A percentile compares a stretch with the other conserved stretches of the same genome.
Conservation (phyloP, 2,113 vertebrate species). For the Telmatochromis sp. region DNA sequence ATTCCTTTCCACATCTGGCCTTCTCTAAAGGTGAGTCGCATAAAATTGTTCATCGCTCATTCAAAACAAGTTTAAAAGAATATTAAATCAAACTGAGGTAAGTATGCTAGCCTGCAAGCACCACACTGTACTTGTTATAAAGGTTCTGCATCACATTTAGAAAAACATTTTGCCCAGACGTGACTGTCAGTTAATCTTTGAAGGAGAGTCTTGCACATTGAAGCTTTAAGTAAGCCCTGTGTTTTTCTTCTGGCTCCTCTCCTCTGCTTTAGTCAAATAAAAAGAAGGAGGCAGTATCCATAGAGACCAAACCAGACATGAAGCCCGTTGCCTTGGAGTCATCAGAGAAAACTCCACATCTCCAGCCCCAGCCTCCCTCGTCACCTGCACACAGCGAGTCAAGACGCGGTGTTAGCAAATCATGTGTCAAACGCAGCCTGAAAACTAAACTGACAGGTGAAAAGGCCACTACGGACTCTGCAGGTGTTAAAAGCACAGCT, state of each 20-base stretch:
- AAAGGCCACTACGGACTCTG: constrained; percentile 31
- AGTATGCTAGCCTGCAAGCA: neutral
- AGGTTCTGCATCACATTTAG: neutral
- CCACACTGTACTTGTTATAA: neutral
- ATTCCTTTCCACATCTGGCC: constrained; percentile 92
- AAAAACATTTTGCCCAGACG: neutral
- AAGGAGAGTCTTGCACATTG: neutral
- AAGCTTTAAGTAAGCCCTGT: neutral
- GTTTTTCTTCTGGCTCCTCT: neutral
- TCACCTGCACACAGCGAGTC: constrained; percentile 56
- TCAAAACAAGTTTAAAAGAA: neutral
- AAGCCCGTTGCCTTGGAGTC: constrained; percentile 12
- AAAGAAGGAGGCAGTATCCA: constrained; percentile 67
- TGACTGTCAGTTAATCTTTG: neutral
- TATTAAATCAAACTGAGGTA: neutral
- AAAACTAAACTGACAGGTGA: constrained; percentile 58
- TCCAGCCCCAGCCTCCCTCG: constrained; percentile 1
- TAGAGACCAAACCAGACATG: constrained; percentile 69
- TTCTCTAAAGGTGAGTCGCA: constrained; percentile 76
- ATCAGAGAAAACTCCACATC: constrained; percentile 13
- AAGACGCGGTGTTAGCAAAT: constrained; percentile 67
- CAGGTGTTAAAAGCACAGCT: neutral
- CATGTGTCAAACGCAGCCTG: constrained; percentile 75
- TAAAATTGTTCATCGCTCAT: neutral
- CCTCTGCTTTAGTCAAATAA: constrained; percentile 73